Base-by-base conservation (phyloP, 2,888 invertebrate species). In the Rhagophthalmus giganteus region DNA sequence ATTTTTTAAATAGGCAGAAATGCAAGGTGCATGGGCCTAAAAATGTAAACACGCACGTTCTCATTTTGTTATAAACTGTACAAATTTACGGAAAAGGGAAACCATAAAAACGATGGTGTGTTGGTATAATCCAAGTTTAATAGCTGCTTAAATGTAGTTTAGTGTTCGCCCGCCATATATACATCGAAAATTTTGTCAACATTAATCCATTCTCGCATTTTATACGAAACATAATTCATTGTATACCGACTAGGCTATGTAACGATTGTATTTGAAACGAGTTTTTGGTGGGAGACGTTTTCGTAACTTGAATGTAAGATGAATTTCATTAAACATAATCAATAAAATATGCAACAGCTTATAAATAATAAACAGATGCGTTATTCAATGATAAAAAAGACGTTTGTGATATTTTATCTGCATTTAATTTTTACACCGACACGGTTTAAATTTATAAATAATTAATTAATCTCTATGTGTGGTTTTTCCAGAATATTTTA, bases 81-180 rank as follows among this genome's bases (percentile, higher is more conserved):
- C 50, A 46, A 39, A 49, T 31, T 34, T 41, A 41, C 31, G 35
- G 30, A 40, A 34, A 50, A 52, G 46, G 53, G 8, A 10, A 57
- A 57, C 51, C 47, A 39, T 58, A 50, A 53, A 55, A 58, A 54
- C n/a, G 57, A 51, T 52, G 59, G 55, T 63, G 47, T 53, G 61
- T 63, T 38, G 47, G 48, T 50, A 50, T 54, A 48, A 42, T 33
- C 37, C 28, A 38, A 45, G 42, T 27, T n/a, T 48, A 34, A 44
- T 54, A 54, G 50, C 40, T 45, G 56, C 59, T 62, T 55, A 20
- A 50, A 54, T 62, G 61, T 68, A 68, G 66, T 65, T 64, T 72
- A 71, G 71, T 67, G 63, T 68, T 62, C 65, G 67, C 65, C 68
- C 65, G 66, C 64, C 69, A 68, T 71, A 64, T 71, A 67, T 68